phyloP scores from a whole-genome alignment of 2,888 invertebrate genomes.

The Platycheirus rosarum region DNA sequence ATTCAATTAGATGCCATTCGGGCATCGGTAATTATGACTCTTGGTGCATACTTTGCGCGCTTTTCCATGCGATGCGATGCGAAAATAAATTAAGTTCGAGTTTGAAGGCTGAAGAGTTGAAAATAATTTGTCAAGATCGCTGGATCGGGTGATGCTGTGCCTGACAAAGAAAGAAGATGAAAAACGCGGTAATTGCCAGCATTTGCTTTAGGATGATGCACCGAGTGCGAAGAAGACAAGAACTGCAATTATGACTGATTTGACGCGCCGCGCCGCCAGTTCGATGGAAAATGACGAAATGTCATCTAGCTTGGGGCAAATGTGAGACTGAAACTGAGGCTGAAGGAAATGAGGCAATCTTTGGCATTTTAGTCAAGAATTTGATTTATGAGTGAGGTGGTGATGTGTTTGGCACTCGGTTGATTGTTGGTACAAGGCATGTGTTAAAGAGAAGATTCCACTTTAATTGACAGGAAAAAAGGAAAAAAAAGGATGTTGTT shows the following conservation, averaged over 20 bases:
- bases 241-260: constrained; percentile 21
- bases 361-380: constrained; percentile 39
- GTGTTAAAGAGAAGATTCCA: neutral
- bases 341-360: constrained; percentile 42
- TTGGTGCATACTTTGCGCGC: constrained; percentile 56
- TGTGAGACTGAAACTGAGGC: constrained; percentile 22
- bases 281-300: constrained; percentile 18
- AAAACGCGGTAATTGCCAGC: constrained; percentile 45
- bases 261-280: constrained; percentile 7
- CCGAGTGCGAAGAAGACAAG: neutral
- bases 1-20: constrained; percentile 71
- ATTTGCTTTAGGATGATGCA: constrained; percentile 47
- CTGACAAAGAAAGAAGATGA: constrained; percentile 7
- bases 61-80: constrained; percentile 1
- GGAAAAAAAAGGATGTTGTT: too few relatives aligned
- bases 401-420: constrained; percentile 20
- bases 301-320: constrained; percentile 2
- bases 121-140: constrained; percentile 62
- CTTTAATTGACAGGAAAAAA: too few relatives aligned
- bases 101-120: constrained; percentile 20
- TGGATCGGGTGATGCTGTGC: constrained; percentile 10
- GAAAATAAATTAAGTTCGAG: constrained; percentile 48
- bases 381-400: constrained; percentile 29
- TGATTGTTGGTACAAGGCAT: constrained; percentile 27
- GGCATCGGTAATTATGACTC: constrained; percentile 63